Evolutionary conservation across 2,113 vertebrate genomes (phyloP).

Genomic region (Aptenodytes patagonicus): DNA sequence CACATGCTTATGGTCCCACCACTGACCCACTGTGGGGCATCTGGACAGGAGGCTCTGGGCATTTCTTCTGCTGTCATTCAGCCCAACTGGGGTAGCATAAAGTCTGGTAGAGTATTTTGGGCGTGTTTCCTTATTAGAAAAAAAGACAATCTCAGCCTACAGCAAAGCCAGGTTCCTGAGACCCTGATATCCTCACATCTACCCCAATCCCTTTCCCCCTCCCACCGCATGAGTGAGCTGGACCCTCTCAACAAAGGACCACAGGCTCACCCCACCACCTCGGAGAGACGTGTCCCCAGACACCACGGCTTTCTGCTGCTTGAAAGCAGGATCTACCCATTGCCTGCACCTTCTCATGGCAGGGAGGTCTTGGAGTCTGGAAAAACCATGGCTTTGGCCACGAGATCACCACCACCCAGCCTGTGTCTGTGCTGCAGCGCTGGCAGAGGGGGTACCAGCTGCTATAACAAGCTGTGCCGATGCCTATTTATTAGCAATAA

Average conservation of each 20-base stretch:
- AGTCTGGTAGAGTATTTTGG: not conserved
- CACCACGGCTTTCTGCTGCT: not conserved
- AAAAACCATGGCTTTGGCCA: not conserved
- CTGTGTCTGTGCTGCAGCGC: not conserved
- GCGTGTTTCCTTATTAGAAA: not conserved
- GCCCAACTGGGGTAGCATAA: not conserved
- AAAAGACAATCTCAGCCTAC: not conserved
- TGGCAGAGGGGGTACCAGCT: not conserved
- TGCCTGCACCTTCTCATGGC: not conserved
- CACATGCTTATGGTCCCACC: not conserved
- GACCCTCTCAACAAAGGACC: not conserved
- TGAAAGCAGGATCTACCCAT: not conserved
- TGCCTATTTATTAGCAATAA: not conserved
- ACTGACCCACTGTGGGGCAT: accelerated
- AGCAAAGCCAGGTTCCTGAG: not conserved
- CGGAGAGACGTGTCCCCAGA: accelerated
- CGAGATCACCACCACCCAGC: not conserved
- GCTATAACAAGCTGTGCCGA: not conserved
- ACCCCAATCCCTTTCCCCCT: not conserved
- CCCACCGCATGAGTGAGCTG: not conserved
- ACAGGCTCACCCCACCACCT: not conserved
- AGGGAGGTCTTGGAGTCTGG: not conserved
- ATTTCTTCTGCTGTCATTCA: not conserved
- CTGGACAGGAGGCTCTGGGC: not conserved
- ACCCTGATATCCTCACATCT: not conserved